Evolutionary conservation across 1,140 invertebrate genomes (phyloP), one percentile per base, ranked within the genome.

Genomic region (Oreohelix idahoensis): DNA sequence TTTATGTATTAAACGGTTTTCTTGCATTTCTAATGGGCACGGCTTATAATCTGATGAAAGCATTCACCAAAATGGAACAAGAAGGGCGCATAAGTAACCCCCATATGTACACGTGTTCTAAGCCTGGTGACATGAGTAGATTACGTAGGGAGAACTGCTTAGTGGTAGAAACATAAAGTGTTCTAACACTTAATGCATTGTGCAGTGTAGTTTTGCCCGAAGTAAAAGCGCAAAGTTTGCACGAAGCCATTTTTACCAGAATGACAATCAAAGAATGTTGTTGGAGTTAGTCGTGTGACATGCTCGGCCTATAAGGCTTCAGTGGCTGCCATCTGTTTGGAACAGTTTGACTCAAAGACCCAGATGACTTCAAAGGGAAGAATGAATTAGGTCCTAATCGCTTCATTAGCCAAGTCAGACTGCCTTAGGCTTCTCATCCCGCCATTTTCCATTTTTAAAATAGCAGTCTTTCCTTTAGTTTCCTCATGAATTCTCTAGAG

Each of bases 41-140:
- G 38, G 20, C 26, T 42, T 42, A 39, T 42, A 73, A 73, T 73
- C 71, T 42, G 71, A 73, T 73, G 38, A 73, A 73, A 73, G 38
- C 71, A 73, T 20, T 73, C 39, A 26, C 36, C 38, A 39, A 42
- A 73, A n/a, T 15, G 10, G 29, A 35, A 35, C 15, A 23, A 58
- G 53, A 58, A 66, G 8, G n/a, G 8, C 20, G 8, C 5, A 35
- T 35, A 32, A 35, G 32, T 29, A 32, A 66, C 5, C 23, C 5
- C 23, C 5, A 32, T 32, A 13, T 23, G n/a, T 32, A 66, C 63
- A 66, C n/a, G 63, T 66, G n/a, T 66, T 32, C 2, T 2, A 11
- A 58, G 53, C 23, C 15, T 58, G 23, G 26, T 11, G 53, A 20
- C 4, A 23, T 2, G 53, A 58, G 63, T 32, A 66, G 63, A 66